These are phyloP conservation scores for Zosterops japonicus DNA, from an alignment of 2,113 vertebrate species.

Conservation along the genomic window DNA sequence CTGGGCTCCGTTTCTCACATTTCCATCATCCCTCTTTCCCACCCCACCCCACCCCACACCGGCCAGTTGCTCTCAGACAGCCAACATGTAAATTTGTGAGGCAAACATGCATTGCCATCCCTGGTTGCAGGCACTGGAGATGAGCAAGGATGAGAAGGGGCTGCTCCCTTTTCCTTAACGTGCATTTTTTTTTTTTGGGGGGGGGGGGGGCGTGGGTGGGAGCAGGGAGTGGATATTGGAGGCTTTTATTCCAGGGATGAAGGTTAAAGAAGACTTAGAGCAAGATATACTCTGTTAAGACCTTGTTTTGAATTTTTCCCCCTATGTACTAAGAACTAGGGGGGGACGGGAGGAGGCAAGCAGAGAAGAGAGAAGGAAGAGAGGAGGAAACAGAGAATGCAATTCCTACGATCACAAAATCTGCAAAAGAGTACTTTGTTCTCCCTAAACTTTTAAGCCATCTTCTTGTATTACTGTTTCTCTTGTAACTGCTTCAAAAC, in stretches of 20 bases:
- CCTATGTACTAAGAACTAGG: neutral
- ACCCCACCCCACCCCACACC: neutral
- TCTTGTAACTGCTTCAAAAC: neutral
- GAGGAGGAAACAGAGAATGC: neutral
- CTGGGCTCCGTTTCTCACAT: fast-evolving
- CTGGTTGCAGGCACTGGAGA: neutral
- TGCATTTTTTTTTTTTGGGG: neutral
- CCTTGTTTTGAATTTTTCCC: neutral
- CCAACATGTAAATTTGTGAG: neutral
- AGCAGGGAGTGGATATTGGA: neutral
- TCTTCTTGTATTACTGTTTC: neutral
- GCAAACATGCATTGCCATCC: neutral
- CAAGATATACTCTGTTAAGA: neutral
- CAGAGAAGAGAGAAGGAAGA: neutral
- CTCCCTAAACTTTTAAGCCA: neutral
- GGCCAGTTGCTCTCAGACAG: neutral
- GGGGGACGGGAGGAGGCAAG: neutral
- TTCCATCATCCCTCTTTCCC: neutral
- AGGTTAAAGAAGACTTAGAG: neutral
- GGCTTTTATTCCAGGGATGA: neutral
- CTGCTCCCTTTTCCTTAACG: neutral
- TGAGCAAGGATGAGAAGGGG: neutral
- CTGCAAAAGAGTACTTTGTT: neutral
- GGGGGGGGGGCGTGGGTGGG: too few species aligned
- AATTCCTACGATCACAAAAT: neutral